Base-by-base conservation (phyloP, 2,888 invertebrate species). In the Archaeoteleia sp. region DNA sequence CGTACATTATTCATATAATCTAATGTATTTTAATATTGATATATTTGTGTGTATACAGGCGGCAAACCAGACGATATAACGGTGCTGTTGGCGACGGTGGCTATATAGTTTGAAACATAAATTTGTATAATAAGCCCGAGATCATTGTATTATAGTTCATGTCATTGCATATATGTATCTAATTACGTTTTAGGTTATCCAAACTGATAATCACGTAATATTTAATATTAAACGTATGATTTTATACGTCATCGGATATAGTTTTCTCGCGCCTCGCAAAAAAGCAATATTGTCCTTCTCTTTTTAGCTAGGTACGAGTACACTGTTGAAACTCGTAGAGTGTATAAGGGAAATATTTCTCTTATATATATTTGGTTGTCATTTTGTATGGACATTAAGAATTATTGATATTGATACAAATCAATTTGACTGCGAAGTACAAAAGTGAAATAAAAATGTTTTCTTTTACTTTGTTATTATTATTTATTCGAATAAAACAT, bases 1-100 rank as follows among this genome's bases (percentile, higher is more conserved):
- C n/a, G n/a, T n/a, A n/a, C n/a, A n/a, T n/a, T n/a, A n/a, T n/a
- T n/a, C n/a, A n/a, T n/a, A n/a, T n/a, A n/a, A n/a, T n/a, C n/a
- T n/a, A n/a, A n/a, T n/a, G n/a, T n/a, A n/a, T n/a, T n/a, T n/a
- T n/a, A n/a, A n/a, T n/a, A n/a, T n/a, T n/a, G n/a, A n/a, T n/a
- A 23, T 23, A 17, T 65, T 54, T 70, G n/a, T n/a, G n/a, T 37
- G 25, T 66, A 91, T 89, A 46, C 89, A 93, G 97, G 98, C 85
- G 98, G 98, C 60, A 98, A 98, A 87, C 98, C 98, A 67, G 98
- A 98, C 86, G 98, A 98, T 88, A 97, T 98, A 87, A 98, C 98
- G 82, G 96, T 98, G 85, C 91, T 98, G 82, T 90, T 98, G 78
- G 96, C 97, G 77, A 95, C 96, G 76, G 96, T 98, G 87, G 93